Percentiles rank a stretch among this genome's conserved stretches.
Conservation (phyloP, 2,113 vertebrate genomes). For the Dipodomys ordii region DNA sequence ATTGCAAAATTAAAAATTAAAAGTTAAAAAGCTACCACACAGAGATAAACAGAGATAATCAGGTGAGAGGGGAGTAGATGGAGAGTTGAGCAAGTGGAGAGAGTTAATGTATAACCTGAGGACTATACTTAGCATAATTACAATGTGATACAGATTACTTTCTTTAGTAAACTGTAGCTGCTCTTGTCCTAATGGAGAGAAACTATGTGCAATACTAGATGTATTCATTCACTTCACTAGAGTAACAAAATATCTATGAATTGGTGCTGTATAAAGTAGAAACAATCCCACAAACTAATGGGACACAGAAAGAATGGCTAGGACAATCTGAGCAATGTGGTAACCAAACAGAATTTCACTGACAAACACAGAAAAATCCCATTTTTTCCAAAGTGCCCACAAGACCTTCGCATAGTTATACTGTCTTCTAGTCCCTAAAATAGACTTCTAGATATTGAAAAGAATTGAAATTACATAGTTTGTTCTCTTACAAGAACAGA, state of each 20-base stretch:
- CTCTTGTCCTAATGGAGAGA: neutral
- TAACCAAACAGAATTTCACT: neutral
- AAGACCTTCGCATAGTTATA: neutral
- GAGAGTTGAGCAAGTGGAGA: neutral
- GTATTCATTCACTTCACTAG: neutral
- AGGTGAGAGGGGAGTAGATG: neutral
- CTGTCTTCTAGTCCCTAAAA: neutral
- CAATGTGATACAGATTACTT: no score
- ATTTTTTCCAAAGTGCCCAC: neutral
- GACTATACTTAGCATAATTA: neutral
- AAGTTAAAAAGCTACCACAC: no score
- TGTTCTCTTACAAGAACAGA: neutral
- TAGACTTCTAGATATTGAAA: neutral
- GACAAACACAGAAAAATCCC: neutral
- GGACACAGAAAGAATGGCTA: neutral
- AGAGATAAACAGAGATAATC: neutral
- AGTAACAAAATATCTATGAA: neutral
- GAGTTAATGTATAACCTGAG: neutral
- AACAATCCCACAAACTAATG: neutral
- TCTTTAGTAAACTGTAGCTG: neutral
- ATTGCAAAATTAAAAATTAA: neutral
- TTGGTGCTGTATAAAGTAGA: neutral
- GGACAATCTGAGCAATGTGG: neutral
- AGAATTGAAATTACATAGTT: neutral
- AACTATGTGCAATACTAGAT: neutral